Conservation (phyloP, 2,113 vertebrate genomes). For the Arothron firmamentum region DNA sequence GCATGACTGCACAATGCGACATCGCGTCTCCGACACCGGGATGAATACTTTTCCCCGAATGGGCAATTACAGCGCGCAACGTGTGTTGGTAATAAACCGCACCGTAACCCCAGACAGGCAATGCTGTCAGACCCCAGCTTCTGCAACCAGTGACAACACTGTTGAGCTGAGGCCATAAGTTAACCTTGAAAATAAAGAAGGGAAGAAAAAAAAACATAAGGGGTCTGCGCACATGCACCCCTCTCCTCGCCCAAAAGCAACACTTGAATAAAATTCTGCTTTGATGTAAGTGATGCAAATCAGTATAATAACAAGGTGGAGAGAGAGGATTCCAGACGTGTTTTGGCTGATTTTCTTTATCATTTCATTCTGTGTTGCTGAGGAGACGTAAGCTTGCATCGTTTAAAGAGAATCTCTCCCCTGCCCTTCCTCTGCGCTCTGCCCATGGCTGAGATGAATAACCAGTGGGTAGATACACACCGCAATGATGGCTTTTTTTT, state of each 20-base stretch:
- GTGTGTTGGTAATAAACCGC: not conserved
- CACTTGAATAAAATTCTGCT: not conserved
- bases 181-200: conserved; percentile 55
- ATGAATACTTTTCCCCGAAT: conserved; percentile 7
- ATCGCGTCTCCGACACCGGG: conserved; percentile 16
- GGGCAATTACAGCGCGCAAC: conserved; percentile 40
- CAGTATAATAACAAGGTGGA: too few species aligned
- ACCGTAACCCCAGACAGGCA: conserved; percentile 3
- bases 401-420: not conserved
- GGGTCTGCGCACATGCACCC: conserved; percentile 6
- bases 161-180: conserved; percentile 59
- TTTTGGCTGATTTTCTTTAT: not conserved
- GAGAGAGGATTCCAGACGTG: not conserved
- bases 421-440: not conserved
- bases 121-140: conserved; percentile 14
- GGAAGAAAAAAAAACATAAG: not conserved
- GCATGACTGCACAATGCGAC: conserved; percentile 49
- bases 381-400: conserved; percentile 7
- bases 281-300: too few species aligned
- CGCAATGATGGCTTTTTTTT: conserved; percentile 2
- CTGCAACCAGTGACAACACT: conserved; percentile 66
- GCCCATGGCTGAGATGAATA: conserved; percentile 4
- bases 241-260: not conserved
- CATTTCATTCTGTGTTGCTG: not conserved
- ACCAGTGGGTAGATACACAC: conserved; percentile 1